Conservation (phyloP, 2,797 vertebrate genomes). For the Austrolebias charrua region DNA sequence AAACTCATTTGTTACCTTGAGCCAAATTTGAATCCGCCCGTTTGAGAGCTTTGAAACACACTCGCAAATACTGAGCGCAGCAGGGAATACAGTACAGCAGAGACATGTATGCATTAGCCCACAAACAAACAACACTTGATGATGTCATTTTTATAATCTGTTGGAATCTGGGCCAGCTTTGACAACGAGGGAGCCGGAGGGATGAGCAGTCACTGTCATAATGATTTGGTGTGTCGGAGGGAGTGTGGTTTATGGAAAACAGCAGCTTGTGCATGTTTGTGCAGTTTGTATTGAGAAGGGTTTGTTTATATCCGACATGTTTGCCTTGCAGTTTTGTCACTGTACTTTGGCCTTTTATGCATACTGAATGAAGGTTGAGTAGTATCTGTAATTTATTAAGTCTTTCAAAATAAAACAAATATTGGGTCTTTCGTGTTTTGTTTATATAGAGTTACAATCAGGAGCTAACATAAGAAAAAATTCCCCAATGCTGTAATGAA, state of each 20-base stretch:
- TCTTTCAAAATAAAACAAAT: constrained; percentile 25
- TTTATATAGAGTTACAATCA: constrained; percentile 19
- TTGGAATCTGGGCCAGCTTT: constrained; percentile 71
- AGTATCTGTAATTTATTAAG: constrained; percentile 14
- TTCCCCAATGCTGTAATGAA: constrained; percentile 31
- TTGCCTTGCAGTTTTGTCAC: constrained; percentile 17
- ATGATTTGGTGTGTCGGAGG: constrained; percentile 59
- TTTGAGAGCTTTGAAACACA: constrained; percentile 18
- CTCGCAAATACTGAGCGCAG: neutral
- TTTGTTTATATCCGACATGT: constrained; percentile 22
- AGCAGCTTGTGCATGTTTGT: constrained; percentile 17
- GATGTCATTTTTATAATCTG: constrained; percentile 71
- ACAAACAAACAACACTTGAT: constrained; percentile 33
- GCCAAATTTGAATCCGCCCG: constrained; percentile 3
- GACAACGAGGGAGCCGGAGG: constrained; percentile 59
- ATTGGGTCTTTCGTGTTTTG: constrained; percentile 37
- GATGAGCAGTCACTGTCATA: constrained; percentile 63
- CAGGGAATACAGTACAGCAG: constrained; percentile 13
- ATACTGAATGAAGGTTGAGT: constrained; percentile 20
- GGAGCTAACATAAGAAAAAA: constrained; percentile 18
- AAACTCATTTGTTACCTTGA: neutral
- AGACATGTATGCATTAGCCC: constrained; percentile 13
- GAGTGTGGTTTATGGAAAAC: constrained; percentile 48
- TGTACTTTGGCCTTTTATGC: constrained; percentile 20
- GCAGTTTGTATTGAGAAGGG: constrained; percentile 2